phyloP scores from a whole-genome alignment of 2,113 vertebrate species.

The Irena cyanogastra region DNA sequence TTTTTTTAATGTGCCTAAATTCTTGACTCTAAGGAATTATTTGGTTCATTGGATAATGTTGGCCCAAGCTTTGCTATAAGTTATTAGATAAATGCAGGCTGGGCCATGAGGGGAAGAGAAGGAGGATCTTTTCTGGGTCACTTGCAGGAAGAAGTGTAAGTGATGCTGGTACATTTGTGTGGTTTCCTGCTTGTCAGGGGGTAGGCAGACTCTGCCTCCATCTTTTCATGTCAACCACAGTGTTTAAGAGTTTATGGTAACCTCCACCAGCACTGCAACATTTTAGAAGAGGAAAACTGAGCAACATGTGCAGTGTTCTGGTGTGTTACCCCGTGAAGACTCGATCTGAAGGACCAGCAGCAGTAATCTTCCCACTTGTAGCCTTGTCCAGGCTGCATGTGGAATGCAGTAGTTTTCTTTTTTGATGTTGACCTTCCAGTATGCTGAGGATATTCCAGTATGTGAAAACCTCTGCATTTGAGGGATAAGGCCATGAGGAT shows the following conservation, averaged over 20 bases:
- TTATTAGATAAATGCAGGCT: background rate
- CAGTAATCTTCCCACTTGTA: background rate
- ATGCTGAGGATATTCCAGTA: background rate
- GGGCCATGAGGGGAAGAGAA: background rate
- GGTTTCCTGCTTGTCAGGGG: accelerated
- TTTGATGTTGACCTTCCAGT: background rate
- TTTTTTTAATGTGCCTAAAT: background rate
- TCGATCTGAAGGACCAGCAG: background rate
- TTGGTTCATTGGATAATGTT: background rate
- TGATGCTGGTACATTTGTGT: background rate
- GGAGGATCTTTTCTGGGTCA: background rate
- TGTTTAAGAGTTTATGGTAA: background rate
- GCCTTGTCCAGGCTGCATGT: background rate
- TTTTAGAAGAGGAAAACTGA: background rate
- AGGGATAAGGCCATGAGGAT: background rate
- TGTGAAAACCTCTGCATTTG: background rate
- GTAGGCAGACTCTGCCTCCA: background rate
- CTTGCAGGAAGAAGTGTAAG: background rate
- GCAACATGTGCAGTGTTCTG: background rate
- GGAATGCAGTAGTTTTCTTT: background rate
- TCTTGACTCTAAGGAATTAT: background rate
- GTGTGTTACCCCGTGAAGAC: background rate
- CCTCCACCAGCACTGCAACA: background rate
- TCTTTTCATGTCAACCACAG: background rate
- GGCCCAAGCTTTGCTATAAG: background rate